Base-by-base conservation (phyloP, 2,797 vertebrate genomes). In the Xenopus petersii region DNA sequence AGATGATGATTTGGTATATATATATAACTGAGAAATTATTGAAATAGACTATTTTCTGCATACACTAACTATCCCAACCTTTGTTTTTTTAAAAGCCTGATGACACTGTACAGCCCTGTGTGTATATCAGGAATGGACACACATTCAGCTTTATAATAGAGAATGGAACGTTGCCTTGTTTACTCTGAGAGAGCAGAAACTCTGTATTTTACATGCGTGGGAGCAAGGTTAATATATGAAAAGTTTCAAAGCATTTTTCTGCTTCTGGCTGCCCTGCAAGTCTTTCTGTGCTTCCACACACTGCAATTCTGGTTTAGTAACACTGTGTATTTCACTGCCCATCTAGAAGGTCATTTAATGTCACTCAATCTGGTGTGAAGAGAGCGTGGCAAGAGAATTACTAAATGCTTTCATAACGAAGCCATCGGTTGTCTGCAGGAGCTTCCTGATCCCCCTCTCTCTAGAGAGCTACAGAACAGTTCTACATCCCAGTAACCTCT, bases 311-410 rank as follows among this genome's bases (percentile, higher is more conserved):
- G 12, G 51, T 61, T 33, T 47, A 55, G 16, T 30, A 56, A 49
- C 21, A 69, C 42, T 69, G 33, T 68, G 66, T 60, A 69, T 36
- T 54, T 66, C 48, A 26, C 47, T 71, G 69, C 30, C 33, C 59
- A 72, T 16, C 55, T 56, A 67, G 64, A 72, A 77, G 75, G 75
- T 72, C 64, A 58, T 10, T 47, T 64, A 77, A 72, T 77, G 70
- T 77, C 69, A 62, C 65, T 17, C 49, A 77, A 61, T 73, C 33
- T 77, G 36, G 59, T 49, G 24, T 73, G 59, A 73, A 73, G 42
- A 62, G 51, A 73, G 17, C 26, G 48, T 10, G 26, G 59, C 65
- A 73, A 64, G 16, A 17, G 65, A 78, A 64, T 68, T 13, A 16
- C 36, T 69, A 68, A 78, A 73, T 66, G 59, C 59, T 51, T 71